Base-by-base conservation (phyloP, 2,888 invertebrate genomes). In the Shargacucullia verbasci region DNA sequence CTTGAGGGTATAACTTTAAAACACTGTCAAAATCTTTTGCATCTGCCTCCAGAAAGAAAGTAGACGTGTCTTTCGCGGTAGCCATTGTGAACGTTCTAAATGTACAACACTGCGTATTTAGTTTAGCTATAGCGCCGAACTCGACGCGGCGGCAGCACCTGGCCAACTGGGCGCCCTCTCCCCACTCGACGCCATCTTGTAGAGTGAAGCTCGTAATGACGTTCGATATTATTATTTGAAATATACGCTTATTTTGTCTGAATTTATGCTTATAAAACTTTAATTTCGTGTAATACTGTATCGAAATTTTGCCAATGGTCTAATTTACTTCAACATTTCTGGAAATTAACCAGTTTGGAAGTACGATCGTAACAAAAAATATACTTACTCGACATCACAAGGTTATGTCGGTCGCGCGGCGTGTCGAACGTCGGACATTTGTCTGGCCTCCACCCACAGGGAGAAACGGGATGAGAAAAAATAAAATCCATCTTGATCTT, bases 1-100 rank as follows among this genome's bases (percentile, higher is more conserved):
- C 98, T 95, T 98, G 96, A 83, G 98, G 98, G 94, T 98, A 98
- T 85, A 98, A 95, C 95, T 97, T 97, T 87, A 97, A 95, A 88
- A 98, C 98, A 95, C 97, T 96, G 88, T 97, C 97, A 95, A 97
- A 98, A 94, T 97, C 97, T 92, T 95, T 95, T 86, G 97, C 96
- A 94, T 96, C 97, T 91, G 98, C 98, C 95, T 97, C 96, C 94
- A 97, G 96, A 95, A 98, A 98, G 96, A 98, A 98, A 95, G 97
- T 97, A 94, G 98, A 97, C 94, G 98, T 98, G 95, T 97, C 97
- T 96, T 96, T 97, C 95, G 96, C 96, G 95, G 96, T 96, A 95
- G 96, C 96, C 96, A 97, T 96, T 95, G 96, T 96, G 95, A 95
- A 92, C 93, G 94, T 93, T 94, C 92, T 94, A 93, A 93, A 93